phyloP scores from a whole-genome alignment of 2,888 invertebrate species.

The Noctua janthe region DNA sequence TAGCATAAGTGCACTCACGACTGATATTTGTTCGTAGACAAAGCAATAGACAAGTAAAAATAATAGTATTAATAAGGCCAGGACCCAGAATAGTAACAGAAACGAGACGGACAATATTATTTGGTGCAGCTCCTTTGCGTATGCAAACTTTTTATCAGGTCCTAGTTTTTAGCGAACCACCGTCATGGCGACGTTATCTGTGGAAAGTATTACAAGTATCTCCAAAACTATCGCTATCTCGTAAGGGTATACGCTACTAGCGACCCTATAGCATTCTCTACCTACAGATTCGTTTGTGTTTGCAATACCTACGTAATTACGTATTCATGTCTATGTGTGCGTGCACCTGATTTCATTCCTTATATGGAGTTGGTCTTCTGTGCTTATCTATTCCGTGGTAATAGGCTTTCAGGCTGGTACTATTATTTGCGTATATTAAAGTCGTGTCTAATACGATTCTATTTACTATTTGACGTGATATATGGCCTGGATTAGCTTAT shows the following conservation, averaged over 20 bases:
- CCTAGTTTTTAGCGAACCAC: not conserved
- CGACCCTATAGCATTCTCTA: not conserved
- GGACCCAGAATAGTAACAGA: not conserved
- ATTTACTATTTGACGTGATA: conserved; percentile 31
- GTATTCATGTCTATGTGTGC: not conserved
- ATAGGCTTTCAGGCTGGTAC: conserved; percentile 40
- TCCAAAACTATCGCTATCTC: not conserved
- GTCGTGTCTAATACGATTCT: conserved; percentile 11
- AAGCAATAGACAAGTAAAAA: not conserved
- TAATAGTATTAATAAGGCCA: not conserved
- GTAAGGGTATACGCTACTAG: not conserved
- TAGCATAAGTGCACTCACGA: not conserved
- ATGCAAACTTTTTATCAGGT: not conserved
- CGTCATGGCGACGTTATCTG: not conserved
- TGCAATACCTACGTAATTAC: not conserved
- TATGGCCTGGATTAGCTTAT: conserved; percentile 22
- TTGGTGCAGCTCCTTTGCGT: not conserved
- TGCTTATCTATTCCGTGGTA: not conserved
- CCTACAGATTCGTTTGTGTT: not conserved
- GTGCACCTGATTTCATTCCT: no score
- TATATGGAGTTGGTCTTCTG: not conserved
- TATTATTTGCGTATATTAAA: conserved; percentile 31
- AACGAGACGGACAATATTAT: not conserved
- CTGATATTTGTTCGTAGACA: not conserved
- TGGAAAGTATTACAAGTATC: not conserved